Evolutionary conservation across 2,797 vertebrate species (phyloP).

Genomic region (Rhyacichthys aspro): DNA sequence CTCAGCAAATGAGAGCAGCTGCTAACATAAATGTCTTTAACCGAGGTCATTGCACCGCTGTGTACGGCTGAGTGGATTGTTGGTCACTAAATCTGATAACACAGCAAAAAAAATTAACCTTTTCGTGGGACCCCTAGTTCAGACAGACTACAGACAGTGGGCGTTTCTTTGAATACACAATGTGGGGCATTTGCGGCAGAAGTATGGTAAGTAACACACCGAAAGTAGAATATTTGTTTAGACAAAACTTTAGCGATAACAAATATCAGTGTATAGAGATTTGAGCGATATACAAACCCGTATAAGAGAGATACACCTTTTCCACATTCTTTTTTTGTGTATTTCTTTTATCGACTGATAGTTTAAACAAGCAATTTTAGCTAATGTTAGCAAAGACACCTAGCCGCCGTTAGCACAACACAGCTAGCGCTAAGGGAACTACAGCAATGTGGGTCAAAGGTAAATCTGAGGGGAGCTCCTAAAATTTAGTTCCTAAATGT

Average conservation of each 20-base stretch:
- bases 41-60: too few species aligned
- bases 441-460: slow-evolving; percentile 55
- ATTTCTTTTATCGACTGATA: not conserved
- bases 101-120: not conserved
- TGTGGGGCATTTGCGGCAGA: slow-evolving; percentile 84
- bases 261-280: not conserved
- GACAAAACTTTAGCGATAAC: not conserved
- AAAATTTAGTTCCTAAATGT: too few species aligned
- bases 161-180: slow-evolving; percentile 57
- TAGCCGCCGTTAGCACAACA: not conserved
- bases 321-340: not conserved
- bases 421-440: not conserved
- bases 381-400: slow-evolving; percentile 27
- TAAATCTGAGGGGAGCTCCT: slow-evolving; percentile 10
- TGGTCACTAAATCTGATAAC: not conserved
- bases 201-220: slow-evolving; percentile 81
- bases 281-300: too few species aligned
- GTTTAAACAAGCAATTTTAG: not conserved
- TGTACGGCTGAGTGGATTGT: too few species aligned
- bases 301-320: too few species aligned
- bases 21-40: too few species aligned
- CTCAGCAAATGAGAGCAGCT: not conserved
- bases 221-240: not conserved
- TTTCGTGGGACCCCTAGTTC: not conserved
- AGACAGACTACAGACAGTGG: slow-evolving; percentile 30